Evolutionary conservation across 2,113 vertebrate species (phyloP), one percentile per base, ranked within the genome.

Genomic region (Seriola quinqueradiata): DNA sequence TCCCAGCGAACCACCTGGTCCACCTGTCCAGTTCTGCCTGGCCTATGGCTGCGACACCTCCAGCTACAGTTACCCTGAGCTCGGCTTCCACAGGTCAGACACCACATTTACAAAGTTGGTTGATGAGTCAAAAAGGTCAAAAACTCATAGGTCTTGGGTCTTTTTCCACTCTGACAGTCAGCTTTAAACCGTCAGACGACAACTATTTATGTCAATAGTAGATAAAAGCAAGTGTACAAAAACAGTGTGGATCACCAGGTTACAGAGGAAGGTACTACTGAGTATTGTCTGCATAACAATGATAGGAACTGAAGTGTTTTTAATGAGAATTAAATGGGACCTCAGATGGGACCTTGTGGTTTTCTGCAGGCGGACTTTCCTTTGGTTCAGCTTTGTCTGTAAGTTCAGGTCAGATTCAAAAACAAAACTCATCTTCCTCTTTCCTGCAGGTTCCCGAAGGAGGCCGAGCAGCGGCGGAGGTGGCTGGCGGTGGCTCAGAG

Each of bases 1-100:
- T 23, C 40, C 23, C 1, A 3, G 23, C 2, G 34, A 36, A 17
- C 14, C 2, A 0, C 2, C 38, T 0, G 21, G 55, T 0, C 72
- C 58, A 0, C 64, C 7, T 0, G 54, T 92, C 54, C 80, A 50
- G 10, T 86, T 75, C 86, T 91, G 92, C 67, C 63, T 93, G 48
- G 90, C 86, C 5, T 91, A 93, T 36, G 83, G 92, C 75, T 90
- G 92, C 60, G 85, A 91, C 2, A 65, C 83, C 6, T 88, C 83
- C 83, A 91, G 87, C 58, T 89, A 60, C 68, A 36, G 81, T 5
- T 19, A 76, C 63, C 83, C 88, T 0, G 75, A 89, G 4, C 85
- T 75, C 79, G 76, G 63, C 70, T 93, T 91, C 78, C 87, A 90
- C 88, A 85, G 82, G 90, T 92, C 58, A 70, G 71, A 42, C 14